phyloP scores from a whole-genome alignment of 1,140 invertebrate species.

The Sarcophaga bullata region DNA sequence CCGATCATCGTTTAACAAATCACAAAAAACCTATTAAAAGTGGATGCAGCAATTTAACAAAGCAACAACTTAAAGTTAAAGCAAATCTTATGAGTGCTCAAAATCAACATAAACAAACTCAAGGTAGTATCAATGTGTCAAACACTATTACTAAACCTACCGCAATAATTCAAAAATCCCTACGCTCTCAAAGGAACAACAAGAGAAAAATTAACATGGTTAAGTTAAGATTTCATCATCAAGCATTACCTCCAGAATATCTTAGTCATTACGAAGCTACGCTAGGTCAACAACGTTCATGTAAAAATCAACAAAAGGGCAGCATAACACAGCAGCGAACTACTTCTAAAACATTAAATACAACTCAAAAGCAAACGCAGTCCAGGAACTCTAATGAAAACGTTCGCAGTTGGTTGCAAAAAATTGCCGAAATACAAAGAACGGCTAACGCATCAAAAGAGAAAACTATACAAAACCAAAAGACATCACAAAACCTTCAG shows the following conservation, averaged over 20 bases:
- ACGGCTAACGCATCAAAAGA: conserved; percentile 51
- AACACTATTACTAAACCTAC: neutral
- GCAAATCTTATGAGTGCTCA: conserved; percentile 56
- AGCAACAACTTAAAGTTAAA: conserved; percentile 58
- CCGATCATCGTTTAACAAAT: neutral
- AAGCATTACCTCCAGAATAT: conserved; percentile 81
- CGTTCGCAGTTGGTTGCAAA: conserved; percentile 78
- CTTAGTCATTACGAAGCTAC: conserved; percentile 81
- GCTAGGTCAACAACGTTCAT: conserved; percentile 66
- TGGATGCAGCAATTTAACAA: conserved; percentile 58
- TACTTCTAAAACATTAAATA: conserved; percentile 35
- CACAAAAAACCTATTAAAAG: conserved; percentile 31
- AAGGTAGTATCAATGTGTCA: neutral
- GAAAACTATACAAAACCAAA: neutral
- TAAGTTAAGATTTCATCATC: conserved; percentile 85
- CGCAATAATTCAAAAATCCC: conserved; percentile 18
- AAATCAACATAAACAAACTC: conserved; percentile 49
- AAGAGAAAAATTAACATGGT: conserved; percentile 74
- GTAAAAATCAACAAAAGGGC: conserved; percentile 22
- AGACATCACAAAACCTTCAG: neutral
- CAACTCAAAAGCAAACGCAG: conserved; percentile 8
- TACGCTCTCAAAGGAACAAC: conserved; percentile 33
- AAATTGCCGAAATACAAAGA: conserved; percentile 75
- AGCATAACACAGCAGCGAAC: conserved; percentile 42
- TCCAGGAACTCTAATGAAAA: conserved; percentile 68